Evolutionary conservation across 2,797 vertebrate genomes (phyloP), one percentile per base, ranked within the genome.

Genomic region (Enteromius argenteus): DNA sequence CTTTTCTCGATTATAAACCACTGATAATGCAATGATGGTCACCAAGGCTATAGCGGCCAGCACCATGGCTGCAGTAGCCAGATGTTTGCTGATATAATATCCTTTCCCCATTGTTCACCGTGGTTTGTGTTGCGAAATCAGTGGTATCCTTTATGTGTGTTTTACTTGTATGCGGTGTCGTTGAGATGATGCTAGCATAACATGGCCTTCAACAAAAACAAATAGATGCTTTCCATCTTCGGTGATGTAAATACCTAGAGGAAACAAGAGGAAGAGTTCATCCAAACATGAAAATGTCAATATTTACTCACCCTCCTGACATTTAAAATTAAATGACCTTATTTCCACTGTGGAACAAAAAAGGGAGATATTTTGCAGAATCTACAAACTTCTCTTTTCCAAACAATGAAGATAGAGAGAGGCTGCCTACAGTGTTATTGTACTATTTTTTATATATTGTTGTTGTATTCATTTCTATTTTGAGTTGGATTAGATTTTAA

Each of bases 1-100:
- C 92, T 96, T 98, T 90, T 97, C 97, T 87, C 97, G 94, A 5
- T 94, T 73, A 0, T 97, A 97, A 46, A 96, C 94, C 68, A 97
- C 96, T 0, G 97, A 94, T 76, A 99, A 93, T 0, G 96, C 95
- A 0, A 99, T 90, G 91, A 98, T 97, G 87, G 95, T 96, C 83
- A 93, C 90, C 11, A 92, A 64, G 0, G 96, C 96, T 0, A 90
- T 94, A 3, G 94, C 1, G 0, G 86, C 95, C 67, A 92, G 88
- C 19, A 96, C 9, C 1, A 93, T 87, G 46, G 86, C 93, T 68
- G 88, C 82, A 0, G 94, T 75, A 44, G 91, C 96, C 83, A 96
- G 72, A 0, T 68, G 30, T 90, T 96, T 98, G 93, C 96, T 96
- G 89, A 98, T 92, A 92, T 93, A 98, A 90, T 97, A 94, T 4